Evolutionary conservation across 1,140 invertebrate species (phyloP), one percentile per base, ranked within the genome.

Genomic region (Ctenoplectra terminalis): DNA sequence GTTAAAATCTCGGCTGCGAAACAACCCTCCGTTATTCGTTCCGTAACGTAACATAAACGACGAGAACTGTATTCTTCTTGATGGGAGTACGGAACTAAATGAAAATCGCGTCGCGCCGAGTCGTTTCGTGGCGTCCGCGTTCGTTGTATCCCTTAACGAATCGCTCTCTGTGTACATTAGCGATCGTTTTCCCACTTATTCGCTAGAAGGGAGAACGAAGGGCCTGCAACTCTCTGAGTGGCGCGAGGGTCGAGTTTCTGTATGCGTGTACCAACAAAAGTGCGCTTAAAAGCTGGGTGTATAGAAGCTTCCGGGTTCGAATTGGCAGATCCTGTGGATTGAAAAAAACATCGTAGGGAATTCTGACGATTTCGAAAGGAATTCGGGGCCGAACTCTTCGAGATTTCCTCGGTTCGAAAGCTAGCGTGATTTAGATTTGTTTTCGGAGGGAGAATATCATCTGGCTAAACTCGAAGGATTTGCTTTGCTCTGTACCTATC

Each of bases 91-190:
- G n/a, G 50, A 79, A 72, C 80, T 83, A 70, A 83, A 83, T 72
- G 81, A 70, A 71, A 83, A 80, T 52, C 50, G 26, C 40, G 72
- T 58, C 63, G 52, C 63, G 17, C 17, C n/a, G 34, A 13, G 56
- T 9, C 70, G 70, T n/a, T 26, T 5, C 63, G 26, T 31, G 26
- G 23, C 11, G 29, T 52, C 29, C 66, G 23, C 11, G 29, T 52
- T 26, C 66, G 40, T 58, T 69, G 64, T 58, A 34, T 58, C 60
- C 81, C 43, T 71, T 66, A 64, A 80, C 76, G 76, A 80, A 79
- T 54, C 76, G 17, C 40, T 58, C 50, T 80, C 50, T 73, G 70
- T 73, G 69, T 83, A 63, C 81, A 81, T 83, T 83, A 83, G 70
- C 81, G 81, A 79, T 66, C 58, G 40, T 83, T 79, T 66, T 83